phyloP scores from a whole-genome alignment of 2,113 vertebrate species.

The Emydura subglobosa region DNA sequence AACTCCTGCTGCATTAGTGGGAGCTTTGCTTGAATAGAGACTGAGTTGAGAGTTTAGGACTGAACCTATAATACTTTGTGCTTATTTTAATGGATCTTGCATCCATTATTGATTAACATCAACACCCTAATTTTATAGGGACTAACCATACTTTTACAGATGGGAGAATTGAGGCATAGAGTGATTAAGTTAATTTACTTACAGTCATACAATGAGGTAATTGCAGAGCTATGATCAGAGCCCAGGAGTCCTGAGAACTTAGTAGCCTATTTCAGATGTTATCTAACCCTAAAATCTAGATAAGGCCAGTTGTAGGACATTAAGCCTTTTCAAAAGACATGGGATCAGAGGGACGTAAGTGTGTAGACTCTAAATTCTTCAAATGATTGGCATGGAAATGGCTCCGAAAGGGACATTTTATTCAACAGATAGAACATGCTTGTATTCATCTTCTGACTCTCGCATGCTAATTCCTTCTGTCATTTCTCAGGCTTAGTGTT shows the following conservation, averaged over 20 bases:
- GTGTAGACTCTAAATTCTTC: rapidly evolving
- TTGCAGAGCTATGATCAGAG: background rate
- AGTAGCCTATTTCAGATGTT: background rate
- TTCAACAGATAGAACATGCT: conserved; percentile 49
- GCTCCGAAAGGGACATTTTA: conserved; percentile 6
- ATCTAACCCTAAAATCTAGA: background rate
- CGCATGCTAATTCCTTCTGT: conserved; percentile 52
- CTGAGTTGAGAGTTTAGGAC: background rate
- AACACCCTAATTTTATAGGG: background rate
- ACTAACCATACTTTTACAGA: conserved; percentile 4
- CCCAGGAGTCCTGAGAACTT: background rate
- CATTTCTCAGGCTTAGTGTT: conserved; percentile 33
- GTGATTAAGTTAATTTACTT: conserved; percentile 5
- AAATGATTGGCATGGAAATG: background rate
- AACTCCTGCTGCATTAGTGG: background rate
- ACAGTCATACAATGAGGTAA: background rate
- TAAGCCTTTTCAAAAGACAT: background rate
- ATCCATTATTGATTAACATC: background rate
- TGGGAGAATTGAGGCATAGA: background rate
- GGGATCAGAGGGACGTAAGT: background rate
- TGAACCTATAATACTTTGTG: background rate
- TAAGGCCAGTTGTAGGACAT: background rate
- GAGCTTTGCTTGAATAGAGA: background rate
- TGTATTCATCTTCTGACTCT: background rate
- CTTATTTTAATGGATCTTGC: background rate